Evolutionary conservation across 2,797 vertebrate species (phyloP), one percentile per base, ranked within the genome.

Genomic region (Odontamblyopus rebecca): DNA sequence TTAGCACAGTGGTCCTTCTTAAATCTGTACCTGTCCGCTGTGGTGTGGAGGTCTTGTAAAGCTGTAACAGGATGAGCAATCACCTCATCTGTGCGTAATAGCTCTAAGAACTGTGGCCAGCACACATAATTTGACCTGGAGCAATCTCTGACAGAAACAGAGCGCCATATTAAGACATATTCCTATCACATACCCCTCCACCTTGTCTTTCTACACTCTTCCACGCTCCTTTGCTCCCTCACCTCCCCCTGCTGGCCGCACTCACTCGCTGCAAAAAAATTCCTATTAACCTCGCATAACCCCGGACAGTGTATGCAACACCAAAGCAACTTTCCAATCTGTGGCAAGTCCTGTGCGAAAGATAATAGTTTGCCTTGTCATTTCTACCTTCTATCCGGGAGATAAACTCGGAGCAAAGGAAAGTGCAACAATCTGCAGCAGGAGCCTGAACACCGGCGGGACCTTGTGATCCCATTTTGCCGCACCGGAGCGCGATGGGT

Each of bases 141-240:
- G 92, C 86, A 77, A 90, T 90, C 86, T 87, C 70, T 93, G 93
- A 93, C 91, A 94, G 90, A 90, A 93, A 92, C 92, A 91, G 89
- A 91, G 80, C 68, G 54, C 81, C 76, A 79, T 89, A 93, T 93
- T 90, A 93, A 93, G 92, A 93, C 79, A 66, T 88, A 92, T 92
- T 89, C 88, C 85, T 69, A 85, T 90, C 86, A 81, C 81, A 70
- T 77, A 82, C 80, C 82, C 64, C 77, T 70, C 82, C 72, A 77
- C 72, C 59, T 67, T 16, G 26, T 51, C 50, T 32, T n/a, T 51
- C 16, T 27, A 60, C 81, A 69, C 81, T 72, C 71, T 71, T 54
- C n/a, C 12, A 60, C 35, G 7, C 67, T 23, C 67, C 69, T 81
- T 68, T 57, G 72, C 80, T 66, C 75, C 74, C 81, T 77, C 77